Base-by-base conservation (phyloP, 2,797 vertebrate species). In the Pseudopleuronectes americanus region DNA sequence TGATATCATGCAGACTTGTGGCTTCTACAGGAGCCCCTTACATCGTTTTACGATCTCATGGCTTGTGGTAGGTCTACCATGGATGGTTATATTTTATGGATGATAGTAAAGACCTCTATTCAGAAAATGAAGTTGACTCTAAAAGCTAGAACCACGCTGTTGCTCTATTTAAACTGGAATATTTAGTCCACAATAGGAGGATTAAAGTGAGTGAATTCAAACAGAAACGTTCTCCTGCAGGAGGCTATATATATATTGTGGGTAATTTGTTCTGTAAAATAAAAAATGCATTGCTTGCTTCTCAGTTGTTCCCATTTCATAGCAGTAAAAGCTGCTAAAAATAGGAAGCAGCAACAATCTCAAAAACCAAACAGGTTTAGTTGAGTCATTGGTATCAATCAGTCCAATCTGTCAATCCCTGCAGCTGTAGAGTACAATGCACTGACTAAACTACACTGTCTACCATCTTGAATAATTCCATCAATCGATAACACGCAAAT, bases 351-450 rank as follows among this genome's bases (percentile, higher is more conserved):
- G 45, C 22, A 14, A 51, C 19, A 19, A 52, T 14, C 10, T 9
- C 9, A 23, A 4, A 52, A 33, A 33, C 8, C 2, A 23, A 23
- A 28, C 33, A 47, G 33, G 23, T 4, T 21, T 1, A 64, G 14
- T 24, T 72, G 59, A 76, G 24, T 80, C 33, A 70, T 5, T 41
- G 2, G 16, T 58, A 13, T 22, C 16, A 43, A 52, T 54, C 14
- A 64, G 33, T 53, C 52, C 66, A 65, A 3, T n/a, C 23, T 17
- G 16, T 54, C 31, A 36, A 36, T 28, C 4, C 47, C 23, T 2
- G 19, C 19, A 22, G 4, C 38, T 22, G 16, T 10, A 28, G 28
- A 52, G n/a, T 7, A 21, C 28, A 55, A n/a, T 17, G 31, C 31
- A 33, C 8, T 31, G 28, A 31, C 28, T 31, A 31, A 33, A 33